Evolutionary conservation across 30 jellyfish, hydroid and myxozoan genomes (phyloP).

Genomic region (Turritopsis dohrnii): DNA sequence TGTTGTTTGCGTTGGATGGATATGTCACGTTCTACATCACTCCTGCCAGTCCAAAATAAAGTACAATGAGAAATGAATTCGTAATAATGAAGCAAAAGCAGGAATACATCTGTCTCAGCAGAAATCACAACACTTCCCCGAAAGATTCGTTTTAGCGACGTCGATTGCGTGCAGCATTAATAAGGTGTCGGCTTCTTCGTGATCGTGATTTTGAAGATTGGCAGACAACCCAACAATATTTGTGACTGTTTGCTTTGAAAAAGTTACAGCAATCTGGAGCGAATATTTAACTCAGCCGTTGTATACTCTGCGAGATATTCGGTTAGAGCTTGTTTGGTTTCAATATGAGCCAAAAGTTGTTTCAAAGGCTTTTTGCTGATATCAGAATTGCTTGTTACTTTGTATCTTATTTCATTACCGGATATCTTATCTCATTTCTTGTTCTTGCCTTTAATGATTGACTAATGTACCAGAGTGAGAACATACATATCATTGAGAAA

Average conservation of each 20-base stretch:
- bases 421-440: not conserved
- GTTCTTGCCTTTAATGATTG: not conserved
- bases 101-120: not conserved
- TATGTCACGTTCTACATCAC: not conserved
- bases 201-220: slow-evolving; percentile 28
- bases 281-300: not conserved
- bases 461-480: not conserved
- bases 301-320: slow-evolving; percentile 23
- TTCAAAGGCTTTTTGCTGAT: slow-evolving; percentile 8
- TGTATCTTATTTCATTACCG: slow-evolving; percentile 17
- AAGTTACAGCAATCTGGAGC: slow-evolving; percentile 28
- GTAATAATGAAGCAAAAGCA: not conserved
- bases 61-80: not conserved
- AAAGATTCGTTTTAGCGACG: not conserved
- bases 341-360: slow-evolving; percentile 31
- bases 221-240: slow-evolving; percentile 2
- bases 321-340: slow-evolving; percentile 24
- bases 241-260: slow-evolving; percentile 16
- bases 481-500: not conserved
- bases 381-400: slow-evolving; percentile 15
- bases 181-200: slow-evolving; percentile 49
- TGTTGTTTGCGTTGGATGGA: not conserved
- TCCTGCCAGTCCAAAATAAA: not conserved
- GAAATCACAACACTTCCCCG: not conserved
- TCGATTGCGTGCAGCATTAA: not conserved